Percentiles rank a stretch among this genome's conserved stretches.
phyloP scores from a whole-genome alignment of 2,113 vertebrate species.

The Dermatemys mawii region DNA sequence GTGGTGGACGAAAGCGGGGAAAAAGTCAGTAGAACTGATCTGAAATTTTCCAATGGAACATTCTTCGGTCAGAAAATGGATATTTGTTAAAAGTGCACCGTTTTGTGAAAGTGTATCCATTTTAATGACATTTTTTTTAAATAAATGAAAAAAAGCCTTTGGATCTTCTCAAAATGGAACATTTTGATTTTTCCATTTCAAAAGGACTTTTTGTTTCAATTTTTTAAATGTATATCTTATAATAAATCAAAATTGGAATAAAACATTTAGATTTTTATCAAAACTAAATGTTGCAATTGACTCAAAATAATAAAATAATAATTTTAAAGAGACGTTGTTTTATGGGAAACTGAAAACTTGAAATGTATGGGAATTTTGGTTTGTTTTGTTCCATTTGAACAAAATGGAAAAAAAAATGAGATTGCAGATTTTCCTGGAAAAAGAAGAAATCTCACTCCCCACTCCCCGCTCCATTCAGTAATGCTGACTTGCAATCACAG shows the following conservation, averaged over 20 bases:
- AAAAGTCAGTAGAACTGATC: not conserved
- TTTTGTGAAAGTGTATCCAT: not conserved
- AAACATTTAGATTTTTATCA: not conserved
- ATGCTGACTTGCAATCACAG: too few relatives aligned
- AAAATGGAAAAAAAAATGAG: not conserved
- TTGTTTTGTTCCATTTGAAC: not conserved
- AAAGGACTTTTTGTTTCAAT: not conserved
- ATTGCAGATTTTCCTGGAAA: not conserved
- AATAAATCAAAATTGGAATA: not conserved
- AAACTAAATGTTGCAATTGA: not conserved
- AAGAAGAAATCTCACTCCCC: not conserved
- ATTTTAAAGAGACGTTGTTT: not conserved
- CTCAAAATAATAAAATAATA: not conserved
- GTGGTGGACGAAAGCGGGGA: not conserved
- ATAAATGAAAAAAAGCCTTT: not conserved
- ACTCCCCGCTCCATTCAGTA: too few relatives aligned
- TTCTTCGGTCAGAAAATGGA: not conserved
- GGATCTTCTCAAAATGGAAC: not conserved
- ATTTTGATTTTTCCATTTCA: not conserved
- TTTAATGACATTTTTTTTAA: not conserved
- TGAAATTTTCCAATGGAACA: not conserved
- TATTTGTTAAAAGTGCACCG: not conserved
- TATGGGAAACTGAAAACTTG: not conserved
- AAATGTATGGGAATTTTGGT: not conserved
- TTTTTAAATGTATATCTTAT: not conserved